phyloP scores from a whole-genome alignment of 2,113 vertebrate species.

The Thinocorus orbignyianus region DNA sequence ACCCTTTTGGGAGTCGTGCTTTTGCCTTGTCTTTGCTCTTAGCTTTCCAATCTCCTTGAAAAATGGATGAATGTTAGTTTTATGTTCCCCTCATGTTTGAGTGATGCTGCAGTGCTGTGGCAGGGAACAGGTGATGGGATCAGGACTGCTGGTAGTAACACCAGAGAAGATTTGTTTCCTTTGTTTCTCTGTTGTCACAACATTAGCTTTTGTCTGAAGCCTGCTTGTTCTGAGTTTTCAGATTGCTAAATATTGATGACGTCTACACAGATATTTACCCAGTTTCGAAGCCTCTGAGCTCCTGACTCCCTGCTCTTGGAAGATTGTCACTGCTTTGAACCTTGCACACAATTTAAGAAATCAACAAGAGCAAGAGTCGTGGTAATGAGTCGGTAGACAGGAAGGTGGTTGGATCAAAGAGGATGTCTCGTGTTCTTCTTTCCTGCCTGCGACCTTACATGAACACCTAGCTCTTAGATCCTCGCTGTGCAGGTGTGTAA shows the following conservation, averaged over 20 bases:
- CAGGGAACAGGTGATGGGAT: not conserved
- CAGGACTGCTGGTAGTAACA: not conserved
- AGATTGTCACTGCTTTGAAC: constrained; percentile 39
- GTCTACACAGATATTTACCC: not conserved
- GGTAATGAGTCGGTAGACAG: constrained; percentile 30
- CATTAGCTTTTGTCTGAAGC: not conserved
- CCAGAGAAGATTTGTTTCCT: not conserved
- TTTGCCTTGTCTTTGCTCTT: not conserved
- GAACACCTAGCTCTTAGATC: not conserved
- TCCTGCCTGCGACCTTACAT: not conserved
- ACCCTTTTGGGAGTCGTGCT: not conserved
- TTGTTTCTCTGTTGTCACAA: not conserved
- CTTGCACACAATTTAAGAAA: constrained; percentile 14
- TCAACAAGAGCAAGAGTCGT: not conserved
- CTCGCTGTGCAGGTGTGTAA: not conserved
- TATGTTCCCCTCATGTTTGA: not conserved
- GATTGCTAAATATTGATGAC: constrained; percentile 51
- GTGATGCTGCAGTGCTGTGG: not conserved
- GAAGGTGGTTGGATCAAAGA: constrained; percentile 45
- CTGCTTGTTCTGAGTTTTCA: constrained; percentile 18
- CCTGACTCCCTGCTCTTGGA: not conserved
- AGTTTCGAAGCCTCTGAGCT: not conserved
- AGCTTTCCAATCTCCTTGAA: not conserved
- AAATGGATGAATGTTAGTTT: not conserved
- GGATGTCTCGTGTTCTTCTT: not conserved